Conservation (phyloP, 1,140 invertebrate species). For the Oppia nitens region DNA sequence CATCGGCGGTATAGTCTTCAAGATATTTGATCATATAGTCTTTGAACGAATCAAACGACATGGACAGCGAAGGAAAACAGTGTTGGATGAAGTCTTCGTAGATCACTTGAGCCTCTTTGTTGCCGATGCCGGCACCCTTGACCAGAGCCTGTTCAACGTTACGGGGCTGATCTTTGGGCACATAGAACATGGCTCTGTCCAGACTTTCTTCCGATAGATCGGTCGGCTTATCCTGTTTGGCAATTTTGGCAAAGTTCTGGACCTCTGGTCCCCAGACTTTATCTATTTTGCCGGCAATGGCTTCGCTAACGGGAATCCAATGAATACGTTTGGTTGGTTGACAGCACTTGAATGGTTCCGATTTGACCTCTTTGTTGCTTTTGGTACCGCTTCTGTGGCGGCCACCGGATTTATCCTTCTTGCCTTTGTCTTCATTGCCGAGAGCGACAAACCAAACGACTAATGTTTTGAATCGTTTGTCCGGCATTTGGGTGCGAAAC, state of each 20-base stretch:
- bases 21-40: conserved; percentile 12
- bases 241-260: not conserved
- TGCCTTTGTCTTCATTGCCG: not conserved
- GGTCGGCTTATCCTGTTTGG: not conserved
- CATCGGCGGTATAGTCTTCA: not conserved
- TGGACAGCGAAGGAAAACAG: conserved; percentile 15
- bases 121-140: conserved; percentile 7
- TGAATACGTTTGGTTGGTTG: conserved; percentile 8
- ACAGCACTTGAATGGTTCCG: conserved; percentile 3
- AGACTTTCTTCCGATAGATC: conserved; percentile 3
- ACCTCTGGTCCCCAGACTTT: conserved; percentile 14
- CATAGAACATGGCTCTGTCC: not conserved
- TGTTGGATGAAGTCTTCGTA: conserved; percentile 16
- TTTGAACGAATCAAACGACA: conserved; percentile 15
- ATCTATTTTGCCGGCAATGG: conserved; percentile 2
- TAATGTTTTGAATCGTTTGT: conserved; percentile 9
- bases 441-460: conserved; percentile 2
- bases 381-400: not conserved
- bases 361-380: not conserved
- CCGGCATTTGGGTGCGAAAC: conserved; percentile 14
- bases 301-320: conserved; percentile 8
- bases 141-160: conserved; percentile 13
- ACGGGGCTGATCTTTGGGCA: not conserved
- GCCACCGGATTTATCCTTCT: no score
- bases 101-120: conserved; percentile 2